Evolutionary conservation across 2,113 vertebrate genomes (phyloP).

Genomic region (Neotragus moschatus): DNA sequence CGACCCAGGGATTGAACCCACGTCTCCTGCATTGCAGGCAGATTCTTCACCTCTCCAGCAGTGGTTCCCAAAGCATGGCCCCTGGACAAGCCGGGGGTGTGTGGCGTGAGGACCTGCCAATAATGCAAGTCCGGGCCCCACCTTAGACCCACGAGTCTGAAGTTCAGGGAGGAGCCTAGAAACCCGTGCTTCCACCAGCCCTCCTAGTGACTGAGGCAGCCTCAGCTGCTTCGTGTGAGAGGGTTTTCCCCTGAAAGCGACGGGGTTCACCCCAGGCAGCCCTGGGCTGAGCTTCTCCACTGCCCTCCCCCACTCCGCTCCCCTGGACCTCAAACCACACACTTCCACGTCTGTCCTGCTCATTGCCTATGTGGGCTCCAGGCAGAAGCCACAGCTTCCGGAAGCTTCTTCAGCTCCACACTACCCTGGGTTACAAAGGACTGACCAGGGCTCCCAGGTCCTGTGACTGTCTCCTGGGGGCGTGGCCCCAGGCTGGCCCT

Average conservation of each 20-base stretch:
- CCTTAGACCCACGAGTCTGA: not conserved
- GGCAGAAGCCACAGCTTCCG: not conserved
- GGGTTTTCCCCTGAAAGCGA: fast-evolving
- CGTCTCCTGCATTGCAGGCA: not conserved
- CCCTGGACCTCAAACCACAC: not conserved
- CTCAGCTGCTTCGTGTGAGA: not conserved
- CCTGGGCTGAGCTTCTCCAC: not conserved
- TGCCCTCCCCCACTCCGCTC: not conserved
- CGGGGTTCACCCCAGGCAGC: too few species aligned
- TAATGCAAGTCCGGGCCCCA: not conserved
- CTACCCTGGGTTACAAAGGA: too few species aligned
- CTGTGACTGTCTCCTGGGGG: too few species aligned
- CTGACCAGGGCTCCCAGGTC: not conserved
- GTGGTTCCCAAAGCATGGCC: not conserved
- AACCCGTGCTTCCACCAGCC: too few species aligned
- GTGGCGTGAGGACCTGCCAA: not conserved
- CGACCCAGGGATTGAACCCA: not conserved
- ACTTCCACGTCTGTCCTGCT: not conserved
- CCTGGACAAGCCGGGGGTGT: not conserved
- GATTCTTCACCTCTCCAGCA: not conserved
- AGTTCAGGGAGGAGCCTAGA: not conserved
- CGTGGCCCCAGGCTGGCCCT: fast-evolving
- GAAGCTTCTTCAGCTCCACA: not conserved
- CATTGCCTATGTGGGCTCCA: not conserved
- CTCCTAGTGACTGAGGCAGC: fast-evolving